Evolutionary conservation across 1,140 invertebrate species (phyloP).

Genomic region (Polyergus mexicanus): DNA sequence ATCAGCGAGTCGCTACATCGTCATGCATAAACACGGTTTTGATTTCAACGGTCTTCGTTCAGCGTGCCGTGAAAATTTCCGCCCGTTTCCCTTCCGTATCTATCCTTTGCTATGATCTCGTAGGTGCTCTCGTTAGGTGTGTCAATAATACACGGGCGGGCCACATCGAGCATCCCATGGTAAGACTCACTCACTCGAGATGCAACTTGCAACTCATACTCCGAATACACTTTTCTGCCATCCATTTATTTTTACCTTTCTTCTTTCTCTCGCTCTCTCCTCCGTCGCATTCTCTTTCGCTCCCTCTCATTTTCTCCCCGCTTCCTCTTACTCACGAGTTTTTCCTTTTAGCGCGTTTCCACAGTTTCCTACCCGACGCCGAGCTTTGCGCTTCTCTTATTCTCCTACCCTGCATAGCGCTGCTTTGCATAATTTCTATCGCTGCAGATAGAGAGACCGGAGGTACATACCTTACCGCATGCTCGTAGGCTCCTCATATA

Average conservation of each 20-base stretch:
- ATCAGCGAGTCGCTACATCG: constrained; percentile 43
- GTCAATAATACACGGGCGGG: constrained; percentile 43
- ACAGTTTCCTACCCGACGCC: constrained; percentile 27
- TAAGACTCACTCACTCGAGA: background rate
- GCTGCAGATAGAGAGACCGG: constrained; percentile 71
- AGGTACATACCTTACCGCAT: constrained; percentile 58
- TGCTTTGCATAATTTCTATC: constrained; percentile 79
- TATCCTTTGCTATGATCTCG: background rate
- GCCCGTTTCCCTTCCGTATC: background rate
- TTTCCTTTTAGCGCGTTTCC: constrained; percentile 54
- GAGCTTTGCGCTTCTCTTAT: constrained; percentile 16
- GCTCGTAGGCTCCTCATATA: constrained; percentile 63
- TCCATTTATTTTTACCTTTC: constrained; percentile 12
- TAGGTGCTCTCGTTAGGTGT: constrained; percentile 49
- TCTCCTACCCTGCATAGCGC: constrained; percentile 57
- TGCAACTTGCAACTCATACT: constrained; percentile 40
- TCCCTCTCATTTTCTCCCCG: constrained; percentile 20
- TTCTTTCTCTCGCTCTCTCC: background rate
- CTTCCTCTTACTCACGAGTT: constrained; percentile 26
- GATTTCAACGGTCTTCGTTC: background rate
- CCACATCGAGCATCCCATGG: background rate
- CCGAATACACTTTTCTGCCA: constrained; percentile 6
- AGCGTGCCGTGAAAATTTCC: constrained; percentile 20
- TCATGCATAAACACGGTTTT: constrained; percentile 57
- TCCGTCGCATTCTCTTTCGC: background rate